Evolutionary conservation across 2,888 invertebrate species (phyloP).

Genomic region (Malthinus flaveolus): DNA sequence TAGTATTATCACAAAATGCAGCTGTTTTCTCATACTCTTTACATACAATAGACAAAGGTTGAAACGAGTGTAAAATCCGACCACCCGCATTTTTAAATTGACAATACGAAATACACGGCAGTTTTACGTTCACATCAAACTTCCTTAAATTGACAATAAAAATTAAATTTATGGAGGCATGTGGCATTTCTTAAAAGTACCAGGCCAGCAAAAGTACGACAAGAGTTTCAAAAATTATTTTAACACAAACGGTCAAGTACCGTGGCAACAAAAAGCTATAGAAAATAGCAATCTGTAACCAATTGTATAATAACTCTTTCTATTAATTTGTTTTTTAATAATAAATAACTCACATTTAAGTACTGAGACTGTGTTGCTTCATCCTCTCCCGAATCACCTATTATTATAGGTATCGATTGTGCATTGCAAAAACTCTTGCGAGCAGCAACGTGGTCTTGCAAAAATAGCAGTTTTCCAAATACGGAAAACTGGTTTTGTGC

Average conservation of each 20-base stretch:
- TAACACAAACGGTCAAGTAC: neutral
- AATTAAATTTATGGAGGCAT: too few species aligned
- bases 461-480: neutral
- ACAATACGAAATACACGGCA: too few species aligned
- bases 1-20: too few species aligned
- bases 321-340: neutral
- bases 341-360: too few species aligned
- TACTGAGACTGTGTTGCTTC: too few species aligned
- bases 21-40: too few species aligned
- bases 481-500: neutral
- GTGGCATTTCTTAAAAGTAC: too few species aligned
- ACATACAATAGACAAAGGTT: too few species aligned
- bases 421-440: neutral
- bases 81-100: too few species aligned
- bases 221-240: conserved; percentile 1
- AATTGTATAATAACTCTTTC: neutral
- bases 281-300: neutral
- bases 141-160: too few species aligned
- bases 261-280: conserved; percentile 3
- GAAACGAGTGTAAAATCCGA: too few species aligned
- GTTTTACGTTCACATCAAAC: too few species aligned
- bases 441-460: neutral
- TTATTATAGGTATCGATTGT: neutral
- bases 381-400: neutral
- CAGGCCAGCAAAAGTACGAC: neutral